phyloP scores from a whole-genome alignment of 2,888 invertebrate species.

The Acanthosoma haemorrhoidale region DNA sequence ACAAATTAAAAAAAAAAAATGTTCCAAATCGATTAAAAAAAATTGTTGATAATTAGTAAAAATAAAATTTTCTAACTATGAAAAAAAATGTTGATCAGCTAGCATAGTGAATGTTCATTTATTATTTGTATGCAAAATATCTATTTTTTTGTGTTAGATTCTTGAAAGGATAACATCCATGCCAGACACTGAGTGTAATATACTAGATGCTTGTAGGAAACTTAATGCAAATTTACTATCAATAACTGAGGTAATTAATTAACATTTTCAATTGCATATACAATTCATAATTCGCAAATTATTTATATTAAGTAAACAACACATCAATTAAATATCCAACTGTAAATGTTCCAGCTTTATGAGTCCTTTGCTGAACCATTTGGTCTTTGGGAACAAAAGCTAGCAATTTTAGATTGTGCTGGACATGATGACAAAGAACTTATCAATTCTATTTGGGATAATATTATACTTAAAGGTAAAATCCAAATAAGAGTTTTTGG shows the following conservation, averaged over 20 bases:
- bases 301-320: neutral
- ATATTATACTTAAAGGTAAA: constrained; percentile 60
- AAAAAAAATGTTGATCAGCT: no score
- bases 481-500: no score
- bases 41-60: no score
- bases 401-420: constrained; percentile 91
- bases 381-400: constrained; percentile 85
- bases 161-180: constrained; percentile 58
- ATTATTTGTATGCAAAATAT: no score
- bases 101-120: no score
- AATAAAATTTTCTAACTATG: no score
- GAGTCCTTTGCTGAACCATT: constrained; percentile 88
- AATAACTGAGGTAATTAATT: constrained; percentile 67
- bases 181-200: constrained; percentile 46
- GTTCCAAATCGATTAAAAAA: no score
- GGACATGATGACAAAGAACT: constrained; percentile 83
- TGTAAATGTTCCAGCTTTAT: constrained; percentile 57
- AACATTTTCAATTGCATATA: neutral
- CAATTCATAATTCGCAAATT: neutral
- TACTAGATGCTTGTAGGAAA: constrained; percentile 56
- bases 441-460: constrained; percentile 87
- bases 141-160: constrained; percentile 48
- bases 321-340: neutral
- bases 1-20: no score
- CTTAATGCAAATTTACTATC: constrained; percentile 79